Evolutionary conservation across 2,797 vertebrate species (phyloP).

Genomic region (Monodelphis domestica): DNA sequence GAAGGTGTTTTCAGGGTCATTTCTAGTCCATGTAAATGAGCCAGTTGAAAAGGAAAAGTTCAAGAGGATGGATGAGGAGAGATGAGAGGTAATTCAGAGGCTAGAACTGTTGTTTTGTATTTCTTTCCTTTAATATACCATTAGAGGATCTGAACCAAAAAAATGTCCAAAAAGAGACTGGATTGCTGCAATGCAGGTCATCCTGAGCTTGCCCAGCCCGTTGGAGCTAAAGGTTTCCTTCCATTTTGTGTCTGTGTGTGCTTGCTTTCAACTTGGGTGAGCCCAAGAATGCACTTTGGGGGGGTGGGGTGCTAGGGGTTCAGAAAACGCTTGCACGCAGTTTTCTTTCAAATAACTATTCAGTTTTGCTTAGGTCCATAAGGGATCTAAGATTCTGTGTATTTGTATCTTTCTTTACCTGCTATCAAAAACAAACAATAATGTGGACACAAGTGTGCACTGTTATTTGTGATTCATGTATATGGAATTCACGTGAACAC

Average conservation of each 20-base stretch:
- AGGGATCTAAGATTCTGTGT: conserved; percentile 68
- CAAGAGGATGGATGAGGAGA: conserved; percentile 68
- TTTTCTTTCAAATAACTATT: conserved; percentile 36
- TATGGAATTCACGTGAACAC: conserved; percentile 74
- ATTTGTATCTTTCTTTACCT: conserved; percentile 55
- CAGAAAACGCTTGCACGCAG: conserved; percentile 63
- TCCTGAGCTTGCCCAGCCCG: conserved; percentile 69
- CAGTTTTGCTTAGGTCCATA: conserved; percentile 60
- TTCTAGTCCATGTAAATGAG: conserved; percentile 71
- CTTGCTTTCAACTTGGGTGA: conserved; percentile 57
- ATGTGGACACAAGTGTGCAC: conserved; percentile 58
- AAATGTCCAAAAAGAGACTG: conserved; percentile 75
- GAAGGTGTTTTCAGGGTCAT: conserved; percentile 51
- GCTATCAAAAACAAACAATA: conserved; percentile 71
- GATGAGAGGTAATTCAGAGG: conserved; percentile 70
- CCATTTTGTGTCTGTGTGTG: conserved; percentile 72
- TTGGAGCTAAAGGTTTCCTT: conserved; percentile 79
- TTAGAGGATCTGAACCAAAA: conserved; percentile 78
- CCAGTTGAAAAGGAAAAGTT: conserved; percentile 65
- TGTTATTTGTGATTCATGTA: conserved; percentile 63
- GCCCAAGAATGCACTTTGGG: conserved; percentile 64
- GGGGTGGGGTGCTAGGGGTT: conserved; percentile 46
- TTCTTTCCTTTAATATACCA: conserved; percentile 41
- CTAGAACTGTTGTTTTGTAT: conserved; percentile 62
- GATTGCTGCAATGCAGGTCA: conserved; percentile 79